Evolutionary conservation across 2,797 vertebrate species (phyloP).

Genomic region (Stomatorhinus walkeri): DNA sequence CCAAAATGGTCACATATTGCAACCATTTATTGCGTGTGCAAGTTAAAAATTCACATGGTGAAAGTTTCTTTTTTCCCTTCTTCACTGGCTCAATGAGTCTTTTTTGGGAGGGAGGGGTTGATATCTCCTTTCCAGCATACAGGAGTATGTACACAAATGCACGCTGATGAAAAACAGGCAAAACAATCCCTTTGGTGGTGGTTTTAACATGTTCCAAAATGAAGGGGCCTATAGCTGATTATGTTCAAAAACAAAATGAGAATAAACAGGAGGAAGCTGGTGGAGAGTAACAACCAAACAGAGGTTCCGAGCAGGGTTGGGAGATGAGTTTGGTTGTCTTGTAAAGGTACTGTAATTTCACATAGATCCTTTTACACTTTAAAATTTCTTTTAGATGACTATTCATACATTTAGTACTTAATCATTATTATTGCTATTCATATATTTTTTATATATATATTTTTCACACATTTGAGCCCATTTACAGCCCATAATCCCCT

Average conservation of each 20-base stretch:
- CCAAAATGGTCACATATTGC: not conserved
- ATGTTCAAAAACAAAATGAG: not conserved
- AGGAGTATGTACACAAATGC: not conserved
- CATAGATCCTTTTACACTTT: not conserved
- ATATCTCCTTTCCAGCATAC: not conserved
- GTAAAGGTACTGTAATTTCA: not conserved
- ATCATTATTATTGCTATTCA: not conserved
- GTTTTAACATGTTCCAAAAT: not conserved
- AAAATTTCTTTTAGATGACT: not conserved
- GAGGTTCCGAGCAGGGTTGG: not conserved
- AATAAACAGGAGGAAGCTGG: not conserved
- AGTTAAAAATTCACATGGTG: not conserved
- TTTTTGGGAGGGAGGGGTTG: not conserved
- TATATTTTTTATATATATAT: not conserved
- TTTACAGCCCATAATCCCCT: not conserved
- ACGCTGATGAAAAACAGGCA: not conserved
- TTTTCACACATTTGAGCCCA: not conserved
- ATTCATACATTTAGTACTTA: too few species aligned
- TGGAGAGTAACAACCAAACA: not conserved
- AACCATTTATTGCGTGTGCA: not conserved
- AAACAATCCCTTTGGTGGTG: not conserved
- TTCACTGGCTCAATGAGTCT: not conserved
- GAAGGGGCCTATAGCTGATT: not conserved
- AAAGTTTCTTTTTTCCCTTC: not conserved
- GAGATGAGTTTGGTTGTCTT: not conserved